Evolutionary conservation across 2,888 invertebrate species (phyloP), one percentile per base, ranked within the genome.

Genomic region (Pantelozetes paolii): DNA sequence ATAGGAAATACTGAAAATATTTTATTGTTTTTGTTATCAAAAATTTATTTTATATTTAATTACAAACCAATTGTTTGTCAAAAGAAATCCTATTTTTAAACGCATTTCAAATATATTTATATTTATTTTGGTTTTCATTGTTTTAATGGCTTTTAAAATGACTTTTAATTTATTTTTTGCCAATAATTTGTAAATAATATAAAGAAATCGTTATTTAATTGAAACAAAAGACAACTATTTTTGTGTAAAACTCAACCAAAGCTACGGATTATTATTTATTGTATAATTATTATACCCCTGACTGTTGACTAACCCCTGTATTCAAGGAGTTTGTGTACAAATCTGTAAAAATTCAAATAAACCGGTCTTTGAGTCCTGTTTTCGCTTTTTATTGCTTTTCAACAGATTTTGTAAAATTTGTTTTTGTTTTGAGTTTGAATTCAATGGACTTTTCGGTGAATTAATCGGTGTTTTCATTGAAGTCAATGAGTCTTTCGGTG

Each of bases 331-430:
- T 69, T 69, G 42, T 42, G 45, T 69, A 26, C 69, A 69, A 69
- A 18, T 45, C 36, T 69, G 69, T 15, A 69, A 26, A 28, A 69
- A 69, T 42, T 69, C 69, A 69, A 42, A 69, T 69, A 69, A 69
- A 69, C 69, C 69, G 20, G 69, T 69, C 69, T 69, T 69, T 69
- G n/a, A 45, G 69, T 69, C 69, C 28, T 23, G 23, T 69, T 42
- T 69, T 69, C 23, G 8, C 69, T 42, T 69, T 23, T 69, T 69
- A 40, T 42, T 69, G 45, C 42, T 69, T 8, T 40, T 45, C 69
- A 69, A 69, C 15, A 69, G 69, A 26, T 69, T 69, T 23, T 69
- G 20, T 26, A 69, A 45, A 69, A 42, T 26, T 6, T 69, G 40
- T 69, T 42, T 69, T 26, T 69, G 69, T 69, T 69, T 20, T 54